Evolutionary conservation across 2,888 invertebrate genomes (phyloP), one percentile per base, ranked within the genome.

Genomic region (Lissonota sp.): DNA sequence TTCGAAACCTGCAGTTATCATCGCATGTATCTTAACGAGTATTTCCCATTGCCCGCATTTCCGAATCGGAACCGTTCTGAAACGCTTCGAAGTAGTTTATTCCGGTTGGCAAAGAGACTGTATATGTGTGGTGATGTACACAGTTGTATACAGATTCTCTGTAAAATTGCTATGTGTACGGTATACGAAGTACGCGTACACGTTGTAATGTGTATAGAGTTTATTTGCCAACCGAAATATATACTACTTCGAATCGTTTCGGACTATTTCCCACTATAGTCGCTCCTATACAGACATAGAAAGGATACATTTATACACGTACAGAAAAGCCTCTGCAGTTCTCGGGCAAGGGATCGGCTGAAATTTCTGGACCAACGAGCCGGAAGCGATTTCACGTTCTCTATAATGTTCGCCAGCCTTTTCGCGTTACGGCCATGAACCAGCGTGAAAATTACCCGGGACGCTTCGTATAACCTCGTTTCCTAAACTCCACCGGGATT

Each of bases 291-390:
- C 42, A 72, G 10, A 62, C 44, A 44, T 58, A 77, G 51, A 12
- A 49, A 79, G 55, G 51, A 16, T 60, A 62, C 7, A 57, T 14
- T 16, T 14, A 55, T 10, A 53, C 8, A 66, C 26, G 63, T 7
- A 73, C 42, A 55, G 55, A 57, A 53, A 57, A 16, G 37, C 6
- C 16, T 12, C 51, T 51, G 71, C 53, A 42, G 80, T 80, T 82
- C 71, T 64, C 66, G 76, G 76, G 64, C 79, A 70, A 64, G 64
- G 83, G 84, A 88, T 88, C 87, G 85, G 86, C 84, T 86, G 80
- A 86, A 86, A 88, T 88, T 88, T 88, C 87, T 88, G 85, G 85
- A 83, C 85, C 88, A 84, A 57, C 80, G 88, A 88, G 74, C 86
- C 87, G 86, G 86, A 88, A 88, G 88, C 85, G 86, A 88, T 88